These are phyloP conservation scores for Bunonema sp. DNA, from an alignment of 2,888 invertebrate species.

Conservation along the genomic window DNA sequence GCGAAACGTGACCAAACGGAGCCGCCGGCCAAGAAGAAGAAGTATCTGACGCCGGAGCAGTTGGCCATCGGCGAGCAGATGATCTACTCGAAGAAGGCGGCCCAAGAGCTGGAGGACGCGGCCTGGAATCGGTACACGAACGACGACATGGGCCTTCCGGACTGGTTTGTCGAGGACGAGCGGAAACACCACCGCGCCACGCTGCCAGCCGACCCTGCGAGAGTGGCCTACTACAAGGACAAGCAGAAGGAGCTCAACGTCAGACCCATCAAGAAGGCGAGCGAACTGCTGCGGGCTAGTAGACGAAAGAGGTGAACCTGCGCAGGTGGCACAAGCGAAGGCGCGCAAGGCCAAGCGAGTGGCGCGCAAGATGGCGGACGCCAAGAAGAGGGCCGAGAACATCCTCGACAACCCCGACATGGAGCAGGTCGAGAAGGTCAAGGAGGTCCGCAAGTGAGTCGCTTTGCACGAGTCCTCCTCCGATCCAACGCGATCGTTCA, in stretches of 20 bases:
- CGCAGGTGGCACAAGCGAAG: slow-evolving; percentile 74
- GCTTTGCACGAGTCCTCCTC: too few relatives aligned
- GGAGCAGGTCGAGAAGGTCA: slow-evolving; percentile 69
- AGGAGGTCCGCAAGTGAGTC: slow-evolving; percentile 38
- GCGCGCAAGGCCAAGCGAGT: slow-evolving; percentile 82
- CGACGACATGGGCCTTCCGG: slow-evolving; percentile 75
- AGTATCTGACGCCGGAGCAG: slow-evolving; percentile 66
- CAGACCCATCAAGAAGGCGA: slow-evolving; percentile 74
- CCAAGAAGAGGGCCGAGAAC: slow-evolving; percentile 85
- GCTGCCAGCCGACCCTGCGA: slow-evolving; percentile 62
- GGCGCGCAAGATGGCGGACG: slow-evolving; percentile 66
- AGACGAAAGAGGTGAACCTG: slow-evolving; percentile 9
- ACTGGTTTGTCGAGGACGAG: slow-evolving; percentile 90
- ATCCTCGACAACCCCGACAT: slow-evolving; percentile 62
- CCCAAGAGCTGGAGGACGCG: slow-evolving; percentile 57
- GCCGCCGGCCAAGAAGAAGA: slow-evolving; percentile 11
- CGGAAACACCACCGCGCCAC: slow-evolving; percentile 70
- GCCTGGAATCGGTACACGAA: slow-evolving; percentile 57
- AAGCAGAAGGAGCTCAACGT: slow-evolving; percentile 72
- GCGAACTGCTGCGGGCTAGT: background rate
- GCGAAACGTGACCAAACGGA: slow-evolving; percentile 8
- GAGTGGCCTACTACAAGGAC: too few relatives aligned
- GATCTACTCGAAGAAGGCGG: slow-evolving; percentile 73
- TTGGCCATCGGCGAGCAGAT: slow-evolving; percentile 80
- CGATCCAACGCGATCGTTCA: too few relatives aligned